Percentiles rank a stretch among this genome's conserved stretches.
Conservation (phyloP, 2,113 vertebrate species). For the Abramis brama region DNA sequence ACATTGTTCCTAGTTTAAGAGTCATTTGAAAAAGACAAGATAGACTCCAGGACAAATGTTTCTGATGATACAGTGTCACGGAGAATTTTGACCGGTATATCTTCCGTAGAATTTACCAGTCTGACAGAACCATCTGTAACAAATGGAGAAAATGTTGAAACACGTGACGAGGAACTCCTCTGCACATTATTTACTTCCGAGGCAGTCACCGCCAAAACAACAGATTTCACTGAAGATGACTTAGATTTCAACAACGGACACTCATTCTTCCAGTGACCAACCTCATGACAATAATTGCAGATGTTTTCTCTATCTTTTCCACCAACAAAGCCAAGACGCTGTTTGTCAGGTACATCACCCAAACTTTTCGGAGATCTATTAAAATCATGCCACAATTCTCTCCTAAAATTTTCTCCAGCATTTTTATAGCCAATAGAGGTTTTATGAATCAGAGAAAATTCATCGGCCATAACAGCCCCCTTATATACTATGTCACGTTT, state of each 20-base stretch:
- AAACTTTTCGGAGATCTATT: not conserved
- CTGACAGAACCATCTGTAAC: not conserved
- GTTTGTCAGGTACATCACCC: not conserved
- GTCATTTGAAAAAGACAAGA: not conserved
- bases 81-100: not conserved
- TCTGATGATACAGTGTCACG: not conserved
- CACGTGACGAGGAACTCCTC: not conserved
- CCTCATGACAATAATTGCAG: not conserved
- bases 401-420: not conserved
- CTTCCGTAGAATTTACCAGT: not conserved
- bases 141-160: not conserved
- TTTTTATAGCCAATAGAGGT: too few relatives aligned
- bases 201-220: not conserved
- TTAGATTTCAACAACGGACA: not conserved
- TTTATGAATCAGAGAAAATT: constrained; percentile 8
- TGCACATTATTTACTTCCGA: not conserved
- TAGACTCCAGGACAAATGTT: not conserved
- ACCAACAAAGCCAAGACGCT: not conserved
- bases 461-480: not conserved
- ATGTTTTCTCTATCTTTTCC: not conserved
- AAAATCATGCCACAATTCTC: not conserved
- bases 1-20: not conserved
- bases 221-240: not conserved
- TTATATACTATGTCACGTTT: not conserved
- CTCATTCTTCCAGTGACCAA: not conserved